Percentiles rank a stretch among this genome's conserved stretches.
These are phyloP conservation scores for Setophaga coronata DNA, from an alignment of 2,113 vertebrate species.

Conservation along the genomic window DNA sequence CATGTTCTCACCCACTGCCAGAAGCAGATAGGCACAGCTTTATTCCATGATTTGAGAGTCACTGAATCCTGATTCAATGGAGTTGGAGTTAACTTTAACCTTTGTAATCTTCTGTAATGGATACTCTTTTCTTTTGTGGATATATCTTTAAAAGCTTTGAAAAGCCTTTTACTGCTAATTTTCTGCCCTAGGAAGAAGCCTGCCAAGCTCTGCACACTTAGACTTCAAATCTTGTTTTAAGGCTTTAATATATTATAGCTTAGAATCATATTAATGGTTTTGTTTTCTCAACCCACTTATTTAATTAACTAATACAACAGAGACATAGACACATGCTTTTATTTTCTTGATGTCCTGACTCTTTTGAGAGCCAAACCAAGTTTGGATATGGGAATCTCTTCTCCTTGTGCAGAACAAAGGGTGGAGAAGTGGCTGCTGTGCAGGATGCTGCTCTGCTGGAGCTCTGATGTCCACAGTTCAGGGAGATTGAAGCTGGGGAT, in stretches of 20 bases:
- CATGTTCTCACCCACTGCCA: neutral
- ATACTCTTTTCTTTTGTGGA: neutral
- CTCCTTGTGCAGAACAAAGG: neutral
- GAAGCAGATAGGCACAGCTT: neutral
- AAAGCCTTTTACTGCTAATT: neutral
- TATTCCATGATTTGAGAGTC: neutral
- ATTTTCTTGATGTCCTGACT: neutral
- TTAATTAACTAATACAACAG: constrained; percentile 13
- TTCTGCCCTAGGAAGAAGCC: neutral
- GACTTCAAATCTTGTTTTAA: constrained; percentile 10
- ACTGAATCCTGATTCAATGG: neutral
- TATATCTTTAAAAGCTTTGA: neutral
- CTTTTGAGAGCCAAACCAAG: neutral
- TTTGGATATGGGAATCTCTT: neutral
- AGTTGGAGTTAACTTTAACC: neutral
- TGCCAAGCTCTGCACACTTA: neutral
- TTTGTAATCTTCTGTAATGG: neutral
- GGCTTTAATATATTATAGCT: neutral
- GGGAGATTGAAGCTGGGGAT: neutral
- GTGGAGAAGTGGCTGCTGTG: neutral
- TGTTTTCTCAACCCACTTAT: constrained; percentile 36
- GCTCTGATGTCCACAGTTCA: neutral
- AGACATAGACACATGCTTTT: constrained; percentile 4
- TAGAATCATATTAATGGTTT: neutral
- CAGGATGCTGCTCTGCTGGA: neutral